phyloP scores from a whole-genome alignment of 2,888 invertebrate species.

The Digitonthophagus gazella region DNA sequence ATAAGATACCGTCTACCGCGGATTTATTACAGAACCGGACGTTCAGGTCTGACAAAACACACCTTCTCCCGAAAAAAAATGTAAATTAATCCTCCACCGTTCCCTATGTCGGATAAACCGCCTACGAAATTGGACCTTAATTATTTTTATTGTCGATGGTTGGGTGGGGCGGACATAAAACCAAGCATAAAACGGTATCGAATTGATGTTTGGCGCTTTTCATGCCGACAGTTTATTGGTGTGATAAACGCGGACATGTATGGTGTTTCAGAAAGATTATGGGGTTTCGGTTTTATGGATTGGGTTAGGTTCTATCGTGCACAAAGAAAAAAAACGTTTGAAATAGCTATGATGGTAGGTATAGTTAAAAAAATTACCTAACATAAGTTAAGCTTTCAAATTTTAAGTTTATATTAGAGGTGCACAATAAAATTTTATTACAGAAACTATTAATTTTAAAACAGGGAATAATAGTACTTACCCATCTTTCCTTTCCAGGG shows the following conservation, averaged over 20 bases:
- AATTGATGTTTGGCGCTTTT: not conserved
- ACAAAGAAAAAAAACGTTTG: no score
- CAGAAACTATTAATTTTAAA: no score
- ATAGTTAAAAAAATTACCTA: no score
- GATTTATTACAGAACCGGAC: not conserved
- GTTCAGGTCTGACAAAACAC: not conserved
- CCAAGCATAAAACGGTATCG: not conserved
- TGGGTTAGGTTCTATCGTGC: no score
- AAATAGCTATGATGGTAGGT: no score
- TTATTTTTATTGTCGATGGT: not conserved
- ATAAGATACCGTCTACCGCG: not conserved
- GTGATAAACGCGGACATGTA: not conserved
- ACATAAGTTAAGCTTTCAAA: no score
- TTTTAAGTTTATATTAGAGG: no score
- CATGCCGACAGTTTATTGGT: not conserved
- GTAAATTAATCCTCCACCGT: not conserved
- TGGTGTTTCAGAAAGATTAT: not conserved
- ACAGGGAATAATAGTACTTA: no score
- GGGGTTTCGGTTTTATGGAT: no score
- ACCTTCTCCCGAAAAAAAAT: not conserved
- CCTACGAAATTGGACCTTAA: not conserved
- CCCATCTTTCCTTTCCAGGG: no score
- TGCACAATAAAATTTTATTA: no score
- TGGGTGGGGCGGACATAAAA: not conserved
- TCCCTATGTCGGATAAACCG: not conserved